Base-by-base conservation (phyloP, 2,113 vertebrate genomes). In the Xenopus tropicalis region DNA sequence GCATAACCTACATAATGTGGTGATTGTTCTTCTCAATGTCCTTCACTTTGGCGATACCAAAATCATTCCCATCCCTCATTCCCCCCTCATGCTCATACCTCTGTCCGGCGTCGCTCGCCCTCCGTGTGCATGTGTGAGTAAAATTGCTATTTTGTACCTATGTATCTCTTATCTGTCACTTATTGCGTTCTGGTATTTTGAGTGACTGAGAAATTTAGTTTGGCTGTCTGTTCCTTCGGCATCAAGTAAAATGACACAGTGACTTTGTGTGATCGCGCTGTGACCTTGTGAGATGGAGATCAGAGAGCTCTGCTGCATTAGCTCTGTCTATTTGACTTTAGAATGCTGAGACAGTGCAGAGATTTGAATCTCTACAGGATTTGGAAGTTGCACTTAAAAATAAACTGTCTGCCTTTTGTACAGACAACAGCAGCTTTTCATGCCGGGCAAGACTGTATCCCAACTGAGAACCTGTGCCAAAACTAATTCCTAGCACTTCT, bases 321-420 rank as follows among this genome's bases (percentile, higher is more conserved):
- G 65, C 58, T 61, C 72, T 59, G 57, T 74, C 65, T 68, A 61
- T 74, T 68, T 74, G 72, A 74, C 72, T 74, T 67, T 52, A 74
- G 63, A 74, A 74, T 74, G 72, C 72, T 68, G 72, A 68, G 72
- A 74, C 72, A 74, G 72, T 74, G 72, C 72, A 67, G 72, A 74
- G 72, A 74, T 74, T 59, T 68, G 24, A 74, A 74, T 74, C 72
- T 52, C 72, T 43, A 17, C 72, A 68, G 65, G 72, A 74, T 74
- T 74, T 74, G 65, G 72, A 68, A 74, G 72, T 74, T 74, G 72
- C 72, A 74, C 72, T 74, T 74, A 74, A 67, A 68, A 68, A 74
- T 74, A 74, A 74, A 74, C 72, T 58, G 72, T 61, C 72, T 74
- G 72, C 65, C 72, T 74, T 68, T 74, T 68, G 25, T 61, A 61